phyloP scores from a whole-genome alignment of 2,888 invertebrate species.

The Phragmatobia fuliginosa region DNA sequence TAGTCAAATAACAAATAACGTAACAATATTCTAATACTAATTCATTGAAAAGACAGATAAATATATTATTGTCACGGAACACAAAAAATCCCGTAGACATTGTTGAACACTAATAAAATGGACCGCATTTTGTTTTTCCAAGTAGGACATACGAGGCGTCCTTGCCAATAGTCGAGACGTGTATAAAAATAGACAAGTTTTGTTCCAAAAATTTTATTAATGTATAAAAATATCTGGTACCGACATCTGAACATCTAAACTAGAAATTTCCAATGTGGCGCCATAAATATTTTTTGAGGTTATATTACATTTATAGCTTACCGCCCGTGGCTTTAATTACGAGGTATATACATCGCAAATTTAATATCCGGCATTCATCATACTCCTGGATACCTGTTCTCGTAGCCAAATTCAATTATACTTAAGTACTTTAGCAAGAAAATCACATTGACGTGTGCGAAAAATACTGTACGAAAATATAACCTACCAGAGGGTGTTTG shows the following conservation, averaged over 20 bases:
- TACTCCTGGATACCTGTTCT: neutral
- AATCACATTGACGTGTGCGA: neutral
- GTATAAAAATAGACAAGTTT: neutral
- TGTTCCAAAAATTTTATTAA: no score
- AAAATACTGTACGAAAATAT: constrained; percentile 3
- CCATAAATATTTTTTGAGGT: neutral
- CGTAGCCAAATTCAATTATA: constrained; percentile 3
- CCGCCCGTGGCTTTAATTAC: constrained; percentile 6
- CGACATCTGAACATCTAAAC: neutral
- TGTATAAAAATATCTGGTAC: no score
- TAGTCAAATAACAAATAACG: no score
- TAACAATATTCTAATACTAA: no score
- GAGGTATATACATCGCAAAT: neutral
- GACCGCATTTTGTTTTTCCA: constrained; percentile 6
- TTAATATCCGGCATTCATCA: constrained; percentile 3
- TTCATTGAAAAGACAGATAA: no score
- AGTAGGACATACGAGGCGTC: constrained; percentile 2
- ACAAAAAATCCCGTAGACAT: constrained; percentile 7
- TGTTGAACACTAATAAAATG: constrained; percentile 22
- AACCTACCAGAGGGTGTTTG: constrained; percentile 5
- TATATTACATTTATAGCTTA: neutral
- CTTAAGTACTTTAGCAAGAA: constrained; percentile 5
- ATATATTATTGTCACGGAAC: neutral
- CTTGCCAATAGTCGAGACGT: constrained; percentile 1
- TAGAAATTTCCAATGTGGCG: neutral